phyloP scores from a whole-genome alignment of 2,888 invertebrate species.

The Cerceris rybyensis region DNA sequence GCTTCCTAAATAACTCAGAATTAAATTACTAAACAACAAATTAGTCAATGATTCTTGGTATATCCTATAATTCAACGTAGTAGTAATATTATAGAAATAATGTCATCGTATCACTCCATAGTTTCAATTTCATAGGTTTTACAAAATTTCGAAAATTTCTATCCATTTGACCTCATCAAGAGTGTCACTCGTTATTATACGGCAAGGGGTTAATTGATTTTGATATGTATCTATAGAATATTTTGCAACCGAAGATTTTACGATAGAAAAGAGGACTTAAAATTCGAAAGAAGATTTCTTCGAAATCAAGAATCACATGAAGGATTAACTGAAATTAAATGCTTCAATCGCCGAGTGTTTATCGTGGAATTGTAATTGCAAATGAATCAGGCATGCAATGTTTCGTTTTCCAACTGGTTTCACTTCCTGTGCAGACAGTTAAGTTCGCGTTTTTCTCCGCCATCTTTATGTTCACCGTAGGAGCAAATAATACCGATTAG shows the following conservation, averaged over 20 bases:
- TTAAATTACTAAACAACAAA: too few relatives aligned
- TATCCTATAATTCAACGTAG: too few relatives aligned
- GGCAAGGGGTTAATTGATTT: too few relatives aligned
- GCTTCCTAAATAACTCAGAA: too few relatives aligned
- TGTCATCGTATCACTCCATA: too few relatives aligned
- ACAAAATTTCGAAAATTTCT: too few relatives aligned
- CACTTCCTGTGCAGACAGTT: slow-evolving; percentile 36
- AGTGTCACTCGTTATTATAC: too few relatives aligned
- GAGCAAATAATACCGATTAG: slow-evolving; percentile 47
- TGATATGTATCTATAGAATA: too few relatives aligned
- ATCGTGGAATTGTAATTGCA: background rate
- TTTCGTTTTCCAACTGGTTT: slow-evolving; percentile 17
- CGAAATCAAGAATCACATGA: background rate
- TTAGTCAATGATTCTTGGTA: too few relatives aligned
- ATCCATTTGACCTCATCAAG: too few relatives aligned
- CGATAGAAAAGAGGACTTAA: background rate
- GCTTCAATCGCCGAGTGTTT: background rate
- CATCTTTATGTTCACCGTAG: slow-evolving; percentile 52
- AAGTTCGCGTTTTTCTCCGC: slow-evolving; percentile 51
- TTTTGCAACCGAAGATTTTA: background rate
- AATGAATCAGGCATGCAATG: slow-evolving; percentile 9
- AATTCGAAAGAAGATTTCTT: background rate
- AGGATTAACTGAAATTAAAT: slow-evolving; percentile 4
- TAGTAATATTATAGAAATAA: too few relatives aligned
- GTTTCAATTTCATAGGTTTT: too few relatives aligned